Evolutionary conservation across 2,113 vertebrate species (phyloP).

Genomic region (Coptodon rendalli): DNA sequence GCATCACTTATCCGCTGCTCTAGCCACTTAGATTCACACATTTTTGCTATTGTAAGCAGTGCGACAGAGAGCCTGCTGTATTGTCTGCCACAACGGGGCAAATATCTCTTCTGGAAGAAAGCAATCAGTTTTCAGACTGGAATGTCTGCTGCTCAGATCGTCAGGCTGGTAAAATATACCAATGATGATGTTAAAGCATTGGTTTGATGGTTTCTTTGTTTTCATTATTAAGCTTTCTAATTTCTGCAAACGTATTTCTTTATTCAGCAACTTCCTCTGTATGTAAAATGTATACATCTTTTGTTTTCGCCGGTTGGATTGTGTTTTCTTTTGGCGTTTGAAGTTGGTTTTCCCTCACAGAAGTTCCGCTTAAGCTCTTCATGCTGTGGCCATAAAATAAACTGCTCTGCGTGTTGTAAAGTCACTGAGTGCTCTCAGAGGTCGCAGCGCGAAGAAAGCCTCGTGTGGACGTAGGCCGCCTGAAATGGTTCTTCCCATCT

Average conservation of each 20-base stretch:
- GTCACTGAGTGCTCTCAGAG: background rate
- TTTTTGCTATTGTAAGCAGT: background rate
- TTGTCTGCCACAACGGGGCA: background rate
- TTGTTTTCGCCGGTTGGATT: background rate
- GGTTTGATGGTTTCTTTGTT: background rate
- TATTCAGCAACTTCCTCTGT: background rate
- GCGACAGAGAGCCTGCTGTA: background rate
- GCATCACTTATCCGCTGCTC: background rate
- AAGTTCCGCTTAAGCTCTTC: background rate
- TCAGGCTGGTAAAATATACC: background rate
- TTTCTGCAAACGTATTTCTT: background rate
- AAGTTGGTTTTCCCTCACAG: background rate
- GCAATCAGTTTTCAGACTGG: background rate
- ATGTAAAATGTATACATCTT: background rate
- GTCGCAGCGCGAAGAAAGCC: background rate
- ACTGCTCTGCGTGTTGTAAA: background rate
- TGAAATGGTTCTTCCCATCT: background rate
- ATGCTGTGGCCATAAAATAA: slow-evolving; percentile 14
- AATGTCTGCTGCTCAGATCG: background rate
- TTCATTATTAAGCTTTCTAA: background rate
- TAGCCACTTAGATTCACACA: background rate
- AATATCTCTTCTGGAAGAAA: background rate
- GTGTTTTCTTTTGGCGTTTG: background rate
- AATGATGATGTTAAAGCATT: background rate
- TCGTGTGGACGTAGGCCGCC: background rate